Evolutionary conservation across 1,140 invertebrate species (phyloP).

Genomic region (Rhopalosiphum padi): DNA sequence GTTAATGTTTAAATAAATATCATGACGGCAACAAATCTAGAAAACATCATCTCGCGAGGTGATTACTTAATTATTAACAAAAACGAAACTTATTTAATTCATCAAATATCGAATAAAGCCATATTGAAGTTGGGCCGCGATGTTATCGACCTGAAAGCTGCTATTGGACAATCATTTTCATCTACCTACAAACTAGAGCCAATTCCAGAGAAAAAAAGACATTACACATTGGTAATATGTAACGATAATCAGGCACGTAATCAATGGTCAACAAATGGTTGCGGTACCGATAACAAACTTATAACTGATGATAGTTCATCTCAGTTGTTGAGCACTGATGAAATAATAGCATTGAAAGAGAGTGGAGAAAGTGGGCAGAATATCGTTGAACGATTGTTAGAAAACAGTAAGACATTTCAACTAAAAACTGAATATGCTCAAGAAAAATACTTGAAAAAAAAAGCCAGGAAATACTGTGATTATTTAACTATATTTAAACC

Average conservation of each 20-base stretch:
- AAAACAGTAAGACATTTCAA: constrained; percentile 86
- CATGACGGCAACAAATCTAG: constrained; percentile 6
- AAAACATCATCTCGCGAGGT: neutral
- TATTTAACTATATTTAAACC: constrained; percentile 79
- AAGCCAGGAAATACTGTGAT: constrained; percentile 89
- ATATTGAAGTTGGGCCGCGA: constrained; percentile 73
- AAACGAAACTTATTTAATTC: constrained; percentile 56
- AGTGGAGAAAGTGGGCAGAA: constrained; percentile 78
- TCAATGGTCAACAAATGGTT: constrained; percentile 63
- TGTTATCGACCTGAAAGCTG: constrained; percentile 72
- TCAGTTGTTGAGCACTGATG: constrained; percentile 81
- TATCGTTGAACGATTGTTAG: constrained; percentile 85
- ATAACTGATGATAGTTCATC: constrained; percentile 85
- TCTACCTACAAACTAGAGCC: constrained; percentile 81
- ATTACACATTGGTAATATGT: constrained; percentile 68
- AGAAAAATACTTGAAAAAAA: constrained; percentile 93
- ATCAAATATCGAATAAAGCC: constrained; percentile 57
- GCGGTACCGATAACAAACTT: constrained; percentile 82
- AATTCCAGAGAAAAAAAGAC: constrained; percentile 68
- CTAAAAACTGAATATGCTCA: constrained; percentile 91
- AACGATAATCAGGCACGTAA: constrained; percentile 65
- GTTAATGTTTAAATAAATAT: neutral
- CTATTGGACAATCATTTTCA: constrained; percentile 78
- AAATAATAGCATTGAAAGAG: constrained; percentile 80
- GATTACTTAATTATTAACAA: constrained; percentile 50